phyloP scores from a whole-genome alignment of 2,797 vertebrate genomes.

The Sebastes baramenuke region DNA sequence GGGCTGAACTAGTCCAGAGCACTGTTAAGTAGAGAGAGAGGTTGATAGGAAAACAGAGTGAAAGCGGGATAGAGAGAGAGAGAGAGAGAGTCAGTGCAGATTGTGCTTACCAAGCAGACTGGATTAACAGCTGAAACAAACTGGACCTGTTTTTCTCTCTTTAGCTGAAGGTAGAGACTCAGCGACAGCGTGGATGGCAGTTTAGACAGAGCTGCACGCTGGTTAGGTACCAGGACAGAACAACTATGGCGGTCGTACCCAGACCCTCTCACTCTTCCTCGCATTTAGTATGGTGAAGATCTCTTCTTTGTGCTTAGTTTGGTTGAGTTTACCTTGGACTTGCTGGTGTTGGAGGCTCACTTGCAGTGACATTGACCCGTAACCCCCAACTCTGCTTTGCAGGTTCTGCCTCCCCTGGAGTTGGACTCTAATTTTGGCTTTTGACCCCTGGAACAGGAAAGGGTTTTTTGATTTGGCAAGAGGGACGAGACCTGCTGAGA shows the following conservation, averaged over 20 bases:
- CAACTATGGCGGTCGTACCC: constrained; percentile 34
- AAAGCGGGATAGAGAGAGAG: not conserved
- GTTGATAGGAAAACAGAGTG: constrained; percentile 41
- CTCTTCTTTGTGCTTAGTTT: constrained; percentile 22
- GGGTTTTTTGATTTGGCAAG: constrained; percentile 50
- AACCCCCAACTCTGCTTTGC: constrained; percentile 57
- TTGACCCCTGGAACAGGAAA: constrained; percentile 63
- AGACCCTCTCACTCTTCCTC: constrained; percentile 12
- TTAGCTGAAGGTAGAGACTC: constrained; percentile 69
- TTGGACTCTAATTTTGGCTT: constrained; percentile 70
- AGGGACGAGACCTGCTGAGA: constrained; percentile 33
- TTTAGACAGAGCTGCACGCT: constrained; percentile 49
- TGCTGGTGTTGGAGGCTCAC: constrained; percentile 19
- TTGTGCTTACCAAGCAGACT: constrained; percentile 59
- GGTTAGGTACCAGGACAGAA: constrained; percentile 35
- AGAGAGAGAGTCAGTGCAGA: constrained; percentile 43
- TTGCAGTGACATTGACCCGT: constrained; percentile 61
- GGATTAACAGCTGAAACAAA: constrained; percentile 72
- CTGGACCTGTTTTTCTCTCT: constrained; percentile 74
- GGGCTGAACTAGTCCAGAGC: constrained; percentile 64
- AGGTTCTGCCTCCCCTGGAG: constrained; percentile 58
- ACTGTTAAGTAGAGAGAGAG: constrained; percentile 54
- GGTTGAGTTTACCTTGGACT: constrained; percentile 38
- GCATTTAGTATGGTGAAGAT: constrained; percentile 15
- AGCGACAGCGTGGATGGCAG: constrained; percentile 39